A percentile compares a stretch with the other conserved stretches of the same genome.
phyloP scores from a whole-genome alignment of 1,140 invertebrate genomes.

The Temnothorax curvispinosus region DNA sequence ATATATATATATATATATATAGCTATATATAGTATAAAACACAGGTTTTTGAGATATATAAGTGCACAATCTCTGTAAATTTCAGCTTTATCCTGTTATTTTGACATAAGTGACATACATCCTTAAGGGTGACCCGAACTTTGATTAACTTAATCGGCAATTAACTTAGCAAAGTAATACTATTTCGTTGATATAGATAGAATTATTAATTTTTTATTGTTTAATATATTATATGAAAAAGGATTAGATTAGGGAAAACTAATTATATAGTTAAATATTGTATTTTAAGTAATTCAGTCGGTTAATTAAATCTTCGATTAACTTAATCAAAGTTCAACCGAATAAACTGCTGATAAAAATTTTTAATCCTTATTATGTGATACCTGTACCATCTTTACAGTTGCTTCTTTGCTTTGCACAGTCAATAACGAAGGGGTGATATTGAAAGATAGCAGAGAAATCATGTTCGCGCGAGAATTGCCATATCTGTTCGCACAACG shows the following conservation, averaged over 20 bases:
- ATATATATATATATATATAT: too few relatives aligned
- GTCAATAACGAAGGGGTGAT: conserved; percentile 54
- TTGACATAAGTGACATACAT: too few relatives aligned
- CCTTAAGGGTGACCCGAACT: neutral
- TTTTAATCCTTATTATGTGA: conserved; percentile 2
- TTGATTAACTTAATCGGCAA: neutral
- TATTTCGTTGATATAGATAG: neutral
- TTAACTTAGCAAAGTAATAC: neutral
- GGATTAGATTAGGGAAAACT: neutral
- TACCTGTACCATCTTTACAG: conserved; percentile 7
- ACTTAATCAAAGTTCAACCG: neutral
- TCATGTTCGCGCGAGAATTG: conserved; percentile 73
- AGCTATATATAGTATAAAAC: too few relatives aligned
- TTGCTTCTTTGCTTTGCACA: conserved; percentile 16
- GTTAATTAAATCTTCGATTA: neutral
- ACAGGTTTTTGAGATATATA: too few relatives aligned
- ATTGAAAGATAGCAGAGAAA: conserved; percentile 65
- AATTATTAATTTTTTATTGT: neutral
- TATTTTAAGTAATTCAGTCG: neutral
- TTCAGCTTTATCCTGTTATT: too few relatives aligned
- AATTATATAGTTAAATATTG: neutral
- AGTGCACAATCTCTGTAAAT: too few relatives aligned
- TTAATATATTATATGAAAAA: neutral
- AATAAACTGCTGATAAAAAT: neutral
- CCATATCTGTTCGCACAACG: conserved; percentile 75